Conservation (phyloP, 1,140 invertebrate genomes). For the Drosophila ohnishii region DNA sequence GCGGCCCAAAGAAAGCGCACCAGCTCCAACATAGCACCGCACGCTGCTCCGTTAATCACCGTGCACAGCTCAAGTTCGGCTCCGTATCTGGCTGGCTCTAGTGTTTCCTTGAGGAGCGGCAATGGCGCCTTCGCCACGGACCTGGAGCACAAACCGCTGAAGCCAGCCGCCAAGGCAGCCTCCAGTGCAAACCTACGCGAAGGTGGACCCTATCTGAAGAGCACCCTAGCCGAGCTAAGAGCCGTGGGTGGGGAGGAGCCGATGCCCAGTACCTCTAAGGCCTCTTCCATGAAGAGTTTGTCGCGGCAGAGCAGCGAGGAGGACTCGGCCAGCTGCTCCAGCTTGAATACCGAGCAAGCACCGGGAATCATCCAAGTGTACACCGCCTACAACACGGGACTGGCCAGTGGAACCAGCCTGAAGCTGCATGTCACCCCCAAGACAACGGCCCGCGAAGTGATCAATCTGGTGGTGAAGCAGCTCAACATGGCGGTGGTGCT, state of each 20-base stretch:
- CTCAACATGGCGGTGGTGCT: constrained; percentile 95
- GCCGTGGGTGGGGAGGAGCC: constrained; percentile 58
- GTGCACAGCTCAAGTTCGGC: constrained; percentile 76
- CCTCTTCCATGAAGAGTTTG: constrained; percentile 63
- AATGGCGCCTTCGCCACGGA: constrained; percentile 82
- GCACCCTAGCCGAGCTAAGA: constrained; percentile 74
- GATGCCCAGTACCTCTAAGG: constrained; percentile 63
- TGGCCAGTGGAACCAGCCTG: constrained; percentile 95
- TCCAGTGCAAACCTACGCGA: constrained; percentile 78
- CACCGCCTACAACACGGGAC: constrained; percentile 96
- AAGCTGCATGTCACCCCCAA: constrained; percentile 95
- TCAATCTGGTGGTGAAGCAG: constrained; percentile 96
- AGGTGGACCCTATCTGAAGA: constrained; percentile 84
- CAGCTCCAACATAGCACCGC: constrained; percentile 82
- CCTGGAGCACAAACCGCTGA: constrained; percentile 83
- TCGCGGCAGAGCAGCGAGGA: constrained; percentile 75
- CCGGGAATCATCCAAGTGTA: constrained; percentile 92
- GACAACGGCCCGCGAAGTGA: constrained; percentile 96
- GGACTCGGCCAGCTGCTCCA: constrained; percentile 74
- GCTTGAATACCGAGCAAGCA: constrained; percentile 62
- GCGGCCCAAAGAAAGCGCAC: constrained; percentile 82
- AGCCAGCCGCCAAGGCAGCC: constrained; percentile 59
- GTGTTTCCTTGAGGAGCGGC: constrained; percentile 63
- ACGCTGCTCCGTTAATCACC: constrained; percentile 60
- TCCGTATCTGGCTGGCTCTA: constrained; percentile 76